Evolutionary conservation across 1,140 invertebrate genomes (phyloP).

Genomic region (Drosophila pandora): DNA sequence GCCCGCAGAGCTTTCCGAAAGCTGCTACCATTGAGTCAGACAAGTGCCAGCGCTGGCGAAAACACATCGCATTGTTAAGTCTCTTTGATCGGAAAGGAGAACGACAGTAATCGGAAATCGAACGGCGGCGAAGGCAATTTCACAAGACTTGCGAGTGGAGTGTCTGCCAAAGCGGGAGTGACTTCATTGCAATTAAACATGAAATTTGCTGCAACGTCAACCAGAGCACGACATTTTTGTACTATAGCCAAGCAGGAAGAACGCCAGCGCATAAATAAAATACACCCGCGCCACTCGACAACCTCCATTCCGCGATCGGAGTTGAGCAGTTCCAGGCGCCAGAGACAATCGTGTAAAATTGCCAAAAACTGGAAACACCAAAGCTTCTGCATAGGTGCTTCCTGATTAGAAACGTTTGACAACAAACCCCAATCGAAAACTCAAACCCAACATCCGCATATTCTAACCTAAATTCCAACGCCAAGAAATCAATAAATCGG

Average conservation of each 20-base stretch:
- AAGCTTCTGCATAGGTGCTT: slow-evolving; percentile 80
- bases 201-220: slow-evolving; percentile 82
- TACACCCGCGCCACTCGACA: slow-evolving; percentile 46
- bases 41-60: slow-evolving; percentile 28
- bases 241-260: slow-evolving; percentile 51
- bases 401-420: slow-evolving; percentile 64
- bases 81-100: slow-evolving; percentile 3
- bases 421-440: not conserved
- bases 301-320: slow-evolving; percentile 60
- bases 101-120: slow-evolving; percentile 17
- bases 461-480: slow-evolving; percentile 40
- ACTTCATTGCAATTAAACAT: slow-evolving; percentile 80
- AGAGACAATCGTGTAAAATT: slow-evolving; percentile 66
- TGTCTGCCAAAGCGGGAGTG: slow-evolving; percentile 45
- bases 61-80: slow-evolving; percentile 4
- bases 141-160: slow-evolving; percentile 44
- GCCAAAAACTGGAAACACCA: slow-evolving; percentile 81
- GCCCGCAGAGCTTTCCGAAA: slow-evolving; percentile 47
- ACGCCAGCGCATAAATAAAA: slow-evolving; percentile 62
- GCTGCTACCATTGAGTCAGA: slow-evolving; percentile 33
- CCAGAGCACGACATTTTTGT: slow-evolving; percentile 68
- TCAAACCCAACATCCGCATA: slow-evolving; percentile 2
- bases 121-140: slow-evolving; percentile 30
- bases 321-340: slow-evolving; percentile 61
- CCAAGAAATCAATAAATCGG: slow-evolving; percentile 39